Evolutionary conservation across 64 coral and sea anemone genomes (phyloP).

Genomic region (Montipora efflorescens): DNA sequence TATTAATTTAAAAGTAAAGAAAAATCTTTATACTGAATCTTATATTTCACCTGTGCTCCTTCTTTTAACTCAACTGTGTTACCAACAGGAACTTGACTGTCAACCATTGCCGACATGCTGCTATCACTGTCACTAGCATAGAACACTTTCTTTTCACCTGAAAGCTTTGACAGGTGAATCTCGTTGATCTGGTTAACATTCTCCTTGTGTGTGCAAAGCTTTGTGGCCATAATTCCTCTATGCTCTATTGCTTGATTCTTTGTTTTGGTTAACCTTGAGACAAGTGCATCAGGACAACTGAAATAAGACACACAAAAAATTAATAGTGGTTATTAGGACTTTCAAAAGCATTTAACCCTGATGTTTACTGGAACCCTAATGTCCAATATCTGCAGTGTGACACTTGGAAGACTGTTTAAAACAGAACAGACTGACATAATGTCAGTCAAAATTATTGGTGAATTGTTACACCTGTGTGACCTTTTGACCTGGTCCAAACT

Average conservation of each 20-base stretch:
- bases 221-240: conserved; percentile 88
- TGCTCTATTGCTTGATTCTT: conserved; percentile 74
- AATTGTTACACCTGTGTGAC: too few species aligned
- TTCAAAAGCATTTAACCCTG: too few species aligned
- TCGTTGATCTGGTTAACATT: conserved; percentile 97
- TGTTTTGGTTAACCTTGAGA: conserved; percentile 73
- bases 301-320: background rate
- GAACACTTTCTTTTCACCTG: conserved; percentile 63
- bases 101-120: conserved; percentile 53
- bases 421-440: too few species aligned
- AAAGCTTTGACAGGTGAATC: conserved; percentile 75
- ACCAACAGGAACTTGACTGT: conserved; percentile 80
- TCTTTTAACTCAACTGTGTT: conserved; percentile 84
- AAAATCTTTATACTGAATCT: background rate
- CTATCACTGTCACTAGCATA: conserved; percentile 84
- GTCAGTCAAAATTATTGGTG: too few species aligned
- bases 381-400: too few species aligned
- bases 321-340: too few species aligned
- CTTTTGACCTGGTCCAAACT: too few species aligned
- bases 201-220: conserved; percentile 97
- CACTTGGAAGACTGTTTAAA: too few species aligned
- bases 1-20: background rate
- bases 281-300: conserved; percentile 84
- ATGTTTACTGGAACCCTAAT: too few species aligned
- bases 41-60: conserved; percentile 86